phyloP scores from a whole-genome alignment of 2,888 invertebrate species.

The Danaus chrysippus region DNA sequence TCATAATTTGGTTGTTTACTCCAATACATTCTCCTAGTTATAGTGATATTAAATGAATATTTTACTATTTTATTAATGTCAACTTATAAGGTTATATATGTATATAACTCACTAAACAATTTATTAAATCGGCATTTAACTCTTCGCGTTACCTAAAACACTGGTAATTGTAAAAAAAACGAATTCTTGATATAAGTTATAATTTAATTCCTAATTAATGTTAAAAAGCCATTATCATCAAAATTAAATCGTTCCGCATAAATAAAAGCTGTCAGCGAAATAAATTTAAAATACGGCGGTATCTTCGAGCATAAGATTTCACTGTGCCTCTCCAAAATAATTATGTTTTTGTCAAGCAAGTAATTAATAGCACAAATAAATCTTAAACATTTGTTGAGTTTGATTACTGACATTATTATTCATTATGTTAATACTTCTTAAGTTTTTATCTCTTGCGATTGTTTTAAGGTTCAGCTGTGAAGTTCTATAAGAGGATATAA shows the following conservation, averaged over 20 bases:
- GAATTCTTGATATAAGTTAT: conserved; percentile 20
- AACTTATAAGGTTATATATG: no score
- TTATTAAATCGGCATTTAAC: neutral
- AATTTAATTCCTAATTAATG: conserved; percentile 22
- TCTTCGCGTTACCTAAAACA: neutral
- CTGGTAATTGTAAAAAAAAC: conserved; percentile 20
- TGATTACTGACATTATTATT: conserved; percentile 52
- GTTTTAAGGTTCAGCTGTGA: conserved; percentile 16
- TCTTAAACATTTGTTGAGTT: conserved; percentile 60
- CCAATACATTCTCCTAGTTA: no score
- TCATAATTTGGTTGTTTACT: no score
- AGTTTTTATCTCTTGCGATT: conserved; percentile 28
- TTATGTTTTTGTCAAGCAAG: conserved; percentile 56
- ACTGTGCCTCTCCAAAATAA: conserved; percentile 59
- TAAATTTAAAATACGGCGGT: conserved; percentile 48
- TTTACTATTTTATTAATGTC: no score
- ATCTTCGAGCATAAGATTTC: conserved; percentile 55
- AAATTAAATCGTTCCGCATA: conserved; percentile 39
- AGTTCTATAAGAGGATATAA: conserved; percentile 2
- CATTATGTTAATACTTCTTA: conserved; percentile 46
- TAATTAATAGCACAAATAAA: conserved; percentile 64
- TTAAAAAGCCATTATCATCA: conserved; percentile 39
- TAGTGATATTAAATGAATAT: no score
- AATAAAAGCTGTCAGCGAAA: conserved; percentile 40
- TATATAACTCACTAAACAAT: no score